Percentiles rank a stretch among this genome's conserved stretches.
These are phyloP conservation scores for Himantopus leucocephalus DNA, from an alignment of 2,113 vertebrate species.

Conservation along the genomic window DNA sequence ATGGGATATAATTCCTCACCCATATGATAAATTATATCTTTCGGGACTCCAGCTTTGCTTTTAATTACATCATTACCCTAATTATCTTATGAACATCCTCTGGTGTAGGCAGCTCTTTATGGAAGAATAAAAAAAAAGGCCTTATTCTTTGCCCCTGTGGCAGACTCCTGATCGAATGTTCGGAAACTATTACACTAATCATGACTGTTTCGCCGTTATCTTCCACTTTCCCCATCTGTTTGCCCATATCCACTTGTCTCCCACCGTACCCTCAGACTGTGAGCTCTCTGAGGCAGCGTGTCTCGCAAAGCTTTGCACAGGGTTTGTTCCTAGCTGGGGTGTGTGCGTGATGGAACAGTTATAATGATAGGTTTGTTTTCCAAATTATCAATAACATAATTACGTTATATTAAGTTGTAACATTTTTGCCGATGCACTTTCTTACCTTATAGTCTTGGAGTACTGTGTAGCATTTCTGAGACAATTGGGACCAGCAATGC, in stretches of 20 bases:
- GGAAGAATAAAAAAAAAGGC: background rate
- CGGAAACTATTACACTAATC: background rate
- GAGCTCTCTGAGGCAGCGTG: background rate
- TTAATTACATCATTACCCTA: slow-evolving; percentile 43
- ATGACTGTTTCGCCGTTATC: slow-evolving; percentile 8
- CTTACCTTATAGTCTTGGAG: background rate
- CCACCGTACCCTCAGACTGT: background rate
- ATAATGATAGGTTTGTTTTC: background rate
- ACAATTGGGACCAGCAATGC: background rate
- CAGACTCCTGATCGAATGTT: background rate
- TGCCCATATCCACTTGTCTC: background rate
- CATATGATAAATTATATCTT: background rate
- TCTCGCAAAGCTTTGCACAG: background rate
- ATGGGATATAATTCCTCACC: background rate
- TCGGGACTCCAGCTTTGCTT: background rate
- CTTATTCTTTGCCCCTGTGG: background rate
- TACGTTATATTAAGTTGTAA: background rate
- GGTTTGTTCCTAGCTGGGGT: background rate
- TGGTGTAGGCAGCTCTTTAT: background rate
- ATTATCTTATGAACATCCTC: slow-evolving; percentile 25
- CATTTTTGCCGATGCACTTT: background rate
- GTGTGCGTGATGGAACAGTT: background rate
- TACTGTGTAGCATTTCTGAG: background rate
- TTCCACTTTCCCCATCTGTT: background rate
- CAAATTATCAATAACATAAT: background rate